These are phyloP conservation scores for Phoxinus phoxinus DNA, from an alignment of 2,113 vertebrate genomes.

Conservation along the genomic window DNA sequence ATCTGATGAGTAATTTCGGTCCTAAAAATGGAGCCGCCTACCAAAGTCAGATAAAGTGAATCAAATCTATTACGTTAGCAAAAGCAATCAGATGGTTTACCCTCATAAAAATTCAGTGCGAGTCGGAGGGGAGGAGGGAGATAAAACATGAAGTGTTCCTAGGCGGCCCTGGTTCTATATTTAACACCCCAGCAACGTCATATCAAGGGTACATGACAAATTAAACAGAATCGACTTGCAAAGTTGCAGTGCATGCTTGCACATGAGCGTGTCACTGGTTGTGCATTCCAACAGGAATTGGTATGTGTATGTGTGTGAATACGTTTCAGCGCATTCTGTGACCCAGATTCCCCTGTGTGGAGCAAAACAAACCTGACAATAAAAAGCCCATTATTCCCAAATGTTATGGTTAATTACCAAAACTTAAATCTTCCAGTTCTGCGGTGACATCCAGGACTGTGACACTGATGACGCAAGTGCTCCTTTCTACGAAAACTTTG, in stretches of 20 bases:
- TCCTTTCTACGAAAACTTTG: not conserved
- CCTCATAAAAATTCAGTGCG: conserved; percentile 29
- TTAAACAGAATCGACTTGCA: conserved; percentile 45
- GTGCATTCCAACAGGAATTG: not conserved
- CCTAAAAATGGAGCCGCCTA: not conserved
- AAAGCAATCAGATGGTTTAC: conserved; percentile 8
- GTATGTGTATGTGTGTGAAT: not conserved
- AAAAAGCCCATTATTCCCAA: conserved; percentile 31
- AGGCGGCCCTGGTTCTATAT: conserved; percentile 30
- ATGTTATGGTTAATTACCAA: conserved; percentile 46
- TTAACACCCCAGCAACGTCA: conserved; percentile 23
- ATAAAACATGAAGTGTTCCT: conserved; percentile 28
- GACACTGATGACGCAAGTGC: conserved; percentile 20
- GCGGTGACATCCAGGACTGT: not conserved
- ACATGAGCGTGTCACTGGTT: conserved; percentile 32
- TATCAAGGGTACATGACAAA: conserved; percentile 24
- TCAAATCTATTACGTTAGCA: not conserved
- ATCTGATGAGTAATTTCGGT: not conserved
- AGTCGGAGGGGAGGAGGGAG: not conserved
- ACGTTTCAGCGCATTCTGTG: not conserved
- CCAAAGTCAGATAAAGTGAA: conserved; percentile 12
- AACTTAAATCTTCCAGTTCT: conserved; percentile 47
- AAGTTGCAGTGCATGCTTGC: conserved; percentile 48
- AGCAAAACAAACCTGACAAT: conserved; percentile 35
- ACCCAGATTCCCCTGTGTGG: conserved; percentile 40